Conservation (phyloP, 2,888 invertebrate genomes). For the Laspeyria flexula region DNA sequence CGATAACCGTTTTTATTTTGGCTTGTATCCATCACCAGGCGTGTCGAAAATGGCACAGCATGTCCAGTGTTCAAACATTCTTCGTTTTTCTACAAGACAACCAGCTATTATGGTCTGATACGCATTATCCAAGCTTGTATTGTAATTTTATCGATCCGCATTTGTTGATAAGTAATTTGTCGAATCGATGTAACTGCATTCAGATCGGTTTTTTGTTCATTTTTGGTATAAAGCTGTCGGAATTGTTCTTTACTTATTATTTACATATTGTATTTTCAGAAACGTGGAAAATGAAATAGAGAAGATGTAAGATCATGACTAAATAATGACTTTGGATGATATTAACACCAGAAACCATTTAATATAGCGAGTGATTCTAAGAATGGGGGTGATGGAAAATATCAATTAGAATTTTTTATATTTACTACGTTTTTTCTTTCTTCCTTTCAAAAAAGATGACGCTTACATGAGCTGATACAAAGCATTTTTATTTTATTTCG, state of each 20-base stretch:
- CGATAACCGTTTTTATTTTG: conserved; percentile 41
- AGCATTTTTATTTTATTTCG: background rate
- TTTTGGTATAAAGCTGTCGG: background rate
- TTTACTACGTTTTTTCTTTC: too few species aligned
- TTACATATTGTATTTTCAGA: background rate
- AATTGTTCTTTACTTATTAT: background rate
- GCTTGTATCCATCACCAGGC: conserved; percentile 57
- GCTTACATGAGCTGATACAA: too few species aligned
- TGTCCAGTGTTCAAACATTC: conserved; percentile 39
- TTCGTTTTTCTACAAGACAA: conserved; percentile 42
- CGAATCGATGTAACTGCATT: conserved; percentile 30
- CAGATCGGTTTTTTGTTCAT: conserved; percentile 15
- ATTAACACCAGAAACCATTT: too few species aligned
- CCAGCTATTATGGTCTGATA: conserved; percentile 21
- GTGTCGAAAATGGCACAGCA: conserved; percentile 61
- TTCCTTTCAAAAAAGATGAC: too few species aligned
- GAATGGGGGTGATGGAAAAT: too few species aligned
- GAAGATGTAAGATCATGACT: too few species aligned
- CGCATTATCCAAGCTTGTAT: conserved; percentile 38
- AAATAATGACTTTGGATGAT: too few species aligned
- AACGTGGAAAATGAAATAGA: background rate
- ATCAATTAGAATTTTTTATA: too few species aligned
- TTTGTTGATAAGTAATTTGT: conserved; percentile 40
- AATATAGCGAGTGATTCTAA: too few species aligned
- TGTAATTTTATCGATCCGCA: conserved; percentile 41